Evolutionary conservation across 2,888 invertebrate species (phyloP), one percentile per base, ranked within the genome.

Genomic region (Oscheius sp.): DNA sequence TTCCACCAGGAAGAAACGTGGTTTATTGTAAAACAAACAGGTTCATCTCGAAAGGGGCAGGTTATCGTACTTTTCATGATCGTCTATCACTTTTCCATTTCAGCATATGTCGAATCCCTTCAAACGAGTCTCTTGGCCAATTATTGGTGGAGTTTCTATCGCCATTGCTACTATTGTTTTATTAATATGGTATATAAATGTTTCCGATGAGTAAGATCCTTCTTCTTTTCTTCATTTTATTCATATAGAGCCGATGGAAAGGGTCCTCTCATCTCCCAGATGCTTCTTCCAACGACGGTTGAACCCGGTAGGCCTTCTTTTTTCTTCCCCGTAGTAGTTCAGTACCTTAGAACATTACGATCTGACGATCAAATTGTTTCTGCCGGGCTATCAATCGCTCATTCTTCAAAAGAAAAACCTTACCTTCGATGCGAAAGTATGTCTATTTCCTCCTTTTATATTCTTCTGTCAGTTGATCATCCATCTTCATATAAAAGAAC

Each of bases 311-410:
- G 12, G 28, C 28, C 5, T 24, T 41, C 33, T 32, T 17, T 9
- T 22, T 22, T 17, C 12, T 4, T 32, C 20, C 6, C 8, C 2
- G 30, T 9, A 6, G n/a, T 17, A 9, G 3, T n/a, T 24, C 41
- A 12, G 6, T n/a, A 17, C 28, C 59, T 67, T 17, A 67, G 67
- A 14, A 20, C 76, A 73, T 70, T 83, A 83, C 63, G 77, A 82
- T 38, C 67, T 83, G 36, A 74, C 72, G 0, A 51, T 83, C 63
- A 83, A 82, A 59, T 72, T 80, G 14, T 82, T 82, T 68, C 72
- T 84, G 12, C 84, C 84, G 2, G 84, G 84, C 12, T 84, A 80
- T 62, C 81, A 71, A 2, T 70, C 73, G 12, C 54, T 67, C 44
- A 47, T 71, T 8, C 70, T 67, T n/a, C 51, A 30, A 2, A 68